These are phyloP conservation scores for Choristoneura fumiferana DNA, from an alignment of 1,140 invertebrate genomes.

Conservation along the genomic window DNA sequence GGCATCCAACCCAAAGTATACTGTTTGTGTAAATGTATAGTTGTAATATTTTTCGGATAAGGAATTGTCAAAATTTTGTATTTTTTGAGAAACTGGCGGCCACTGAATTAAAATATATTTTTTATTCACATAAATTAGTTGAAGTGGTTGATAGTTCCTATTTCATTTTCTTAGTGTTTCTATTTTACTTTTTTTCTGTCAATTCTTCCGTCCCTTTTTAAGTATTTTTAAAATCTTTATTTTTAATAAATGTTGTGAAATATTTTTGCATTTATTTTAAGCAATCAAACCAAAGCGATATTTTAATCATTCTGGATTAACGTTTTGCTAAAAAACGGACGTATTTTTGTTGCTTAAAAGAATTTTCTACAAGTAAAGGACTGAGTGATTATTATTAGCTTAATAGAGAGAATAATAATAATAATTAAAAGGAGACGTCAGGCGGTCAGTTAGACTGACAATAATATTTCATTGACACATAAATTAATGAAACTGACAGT, in stretches of 20 bases:
- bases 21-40: slow-evolving; percentile 26
- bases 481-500: too few species aligned
- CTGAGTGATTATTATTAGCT: slow-evolving; percentile 35
- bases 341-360: not conserved
- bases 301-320: not conserved
- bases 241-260: not conserved
- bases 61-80: slow-evolving; percentile 12
- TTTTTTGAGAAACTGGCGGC: slow-evolving; percentile 37
- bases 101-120: slow-evolving; percentile 37
- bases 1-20: slow-evolving; percentile 22
- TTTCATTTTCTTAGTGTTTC: slow-evolving; percentile 27
- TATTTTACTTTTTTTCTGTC: slow-evolving; percentile 17
- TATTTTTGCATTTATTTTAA: not conserved
- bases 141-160: slow-evolving; percentile 68
- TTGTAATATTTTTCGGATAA: slow-evolving; percentile 11
- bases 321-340: too few species aligned
- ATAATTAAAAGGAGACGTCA: not conserved
- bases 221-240: slow-evolving; percentile 13
- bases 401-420: slow-evolving; percentile 18
- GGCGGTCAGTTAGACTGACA: too few species aligned
- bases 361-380: slow-evolving; percentile 35
- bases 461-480: too few species aligned
- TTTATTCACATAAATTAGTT: slow-evolving; percentile 33
- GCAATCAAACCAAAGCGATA: not conserved
- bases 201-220: slow-evolving; percentile 38